Evolutionary conservation across 1,140 invertebrate species (phyloP), one percentile per base, ranked within the genome.

Genomic region (Conus ventricosus): DNA sequence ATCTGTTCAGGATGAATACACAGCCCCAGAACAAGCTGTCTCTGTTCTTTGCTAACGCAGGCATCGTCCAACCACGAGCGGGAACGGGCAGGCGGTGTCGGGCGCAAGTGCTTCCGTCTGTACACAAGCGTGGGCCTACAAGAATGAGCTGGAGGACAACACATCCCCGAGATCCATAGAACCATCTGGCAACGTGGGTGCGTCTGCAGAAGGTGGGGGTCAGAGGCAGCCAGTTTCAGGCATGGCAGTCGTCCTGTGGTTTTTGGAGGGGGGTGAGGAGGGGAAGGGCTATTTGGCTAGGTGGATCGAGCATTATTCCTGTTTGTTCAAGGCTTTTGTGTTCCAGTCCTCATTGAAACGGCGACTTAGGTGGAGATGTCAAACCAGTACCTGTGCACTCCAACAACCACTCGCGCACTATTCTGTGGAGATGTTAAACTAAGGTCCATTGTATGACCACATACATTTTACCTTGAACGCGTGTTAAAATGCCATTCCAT

Each of bases 71-170:
- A 95, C 92, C 95, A 95, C 91, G 94, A 89, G 94, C 95, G 54
- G 57, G 94, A 94, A n/a, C 88, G 95, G 87, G 95, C 95, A 7
- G 95, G 95, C 95, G 63, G 94, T 95, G 0, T 93, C 95, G 27
- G 94, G 95, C 10, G 99, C 15, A 99, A 99, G 96, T 99, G 99
- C 95, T 99, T 99, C 94, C 96, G 99, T 78, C 95, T 99, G 0
- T 99, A 99, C 91, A 95, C 95, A 86, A 86, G 93, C 94, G 0
- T 99, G 99, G 98, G 98, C 98, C 0, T 99, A 99, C 94, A 97
- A 99, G 94, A 97, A 99, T 94, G 99, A 99, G 95, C 96, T 99
- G 84, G 99, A 99, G 95, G 98, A 99, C 90, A 99, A 99, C 93
- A 98, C 0, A 97, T 99, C 20, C 99, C 99, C 20, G 99, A 99